Base-by-base conservation (phyloP, 2,113 vertebrate species). In the Tragulus kanchil region DNA sequence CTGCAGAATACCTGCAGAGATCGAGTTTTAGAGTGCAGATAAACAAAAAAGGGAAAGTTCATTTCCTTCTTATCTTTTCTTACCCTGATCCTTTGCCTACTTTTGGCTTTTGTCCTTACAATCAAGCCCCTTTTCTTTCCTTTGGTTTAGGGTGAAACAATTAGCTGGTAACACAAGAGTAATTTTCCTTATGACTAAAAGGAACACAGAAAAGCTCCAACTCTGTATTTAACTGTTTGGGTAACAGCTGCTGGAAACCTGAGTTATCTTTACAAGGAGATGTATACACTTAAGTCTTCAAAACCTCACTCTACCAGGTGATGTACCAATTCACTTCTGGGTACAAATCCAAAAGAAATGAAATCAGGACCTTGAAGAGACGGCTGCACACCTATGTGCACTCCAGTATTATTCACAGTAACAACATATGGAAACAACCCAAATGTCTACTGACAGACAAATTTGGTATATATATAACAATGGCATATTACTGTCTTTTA, bases 61-160 rank as follows among this genome's bases (percentile, higher is more conserved):
- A 58, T 59, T 88, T 87, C 19, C 50, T 85, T 95, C 52, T 95
- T 31, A 52, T 61, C 90, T 84, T 90, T 88, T n/a, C 69, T 12
- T 52, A 50, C 23, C 45, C 48, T 87, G 21, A 86, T 86, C 19
- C 25, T 95, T 83, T 93, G 58, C 48, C 54, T 94, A 97, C n/a
- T 85, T 95, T 87, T 65, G 15, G 17, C 45, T 92, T 95, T 92
- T 45, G 28, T 78, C 82, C 59, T 94, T 85, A 81, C 1, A 94
- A 59, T 23, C 54, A 94, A 69, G 13, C 82, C 21, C 88, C 26
- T n/a, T n/a, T n/a, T n/a, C n/a, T n/a, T n/a, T n/a, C n/a, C n/a
- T n/a, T n/a, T n/a, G n/a, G n/a, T n/a, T n/a, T n/a, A n/a, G n/a
- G 91, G 61, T 93, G 78, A 96, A 96, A 96, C 69, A 93, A 95